These are phyloP conservation scores for Crematogaster levior DNA, from an alignment of 2,888 invertebrate genomes.

Conservation along the genomic window DNA sequence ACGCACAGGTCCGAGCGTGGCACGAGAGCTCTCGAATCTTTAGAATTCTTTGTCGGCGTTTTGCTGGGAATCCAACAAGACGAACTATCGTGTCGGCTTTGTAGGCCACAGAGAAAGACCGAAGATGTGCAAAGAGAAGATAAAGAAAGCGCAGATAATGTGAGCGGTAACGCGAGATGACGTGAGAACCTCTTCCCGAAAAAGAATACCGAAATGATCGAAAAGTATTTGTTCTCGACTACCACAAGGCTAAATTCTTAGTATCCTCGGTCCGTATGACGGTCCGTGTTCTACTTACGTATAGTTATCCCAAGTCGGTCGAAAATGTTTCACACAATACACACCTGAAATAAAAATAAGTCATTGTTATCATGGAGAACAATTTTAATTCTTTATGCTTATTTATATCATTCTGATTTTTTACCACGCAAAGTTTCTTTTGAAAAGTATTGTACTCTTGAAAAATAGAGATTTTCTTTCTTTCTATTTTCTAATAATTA, in stretches of 20 bases:
- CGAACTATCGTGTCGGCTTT: constrained; percentile 61
- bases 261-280: constrained; percentile 5
- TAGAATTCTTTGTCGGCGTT: constrained; percentile 75
- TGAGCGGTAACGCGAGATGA: constrained; percentile 65
- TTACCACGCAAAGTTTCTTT: neutral
- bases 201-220: constrained; percentile 44
- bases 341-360: constrained; percentile 69
- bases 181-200: constrained; percentile 68
- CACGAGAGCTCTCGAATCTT: constrained; percentile 65
- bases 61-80: constrained; percentile 60
- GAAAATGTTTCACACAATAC: constrained; percentile 24
- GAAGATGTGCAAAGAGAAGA: constrained; percentile 49
- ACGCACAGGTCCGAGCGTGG: constrained; percentile 45
- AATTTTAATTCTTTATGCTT: neutral
- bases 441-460: neutral
- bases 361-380: neutral
- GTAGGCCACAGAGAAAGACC: constrained; percentile 53
- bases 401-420: neutral
- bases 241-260: constrained; percentile 17
- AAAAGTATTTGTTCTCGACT: constrained; percentile 34
- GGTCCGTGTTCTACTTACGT: constrained; percentile 55
- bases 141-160: constrained; percentile 58
- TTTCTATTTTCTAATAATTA: neutral
- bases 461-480: neutral
- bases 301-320: neutral